Percentiles rank a stretch among this genome's conserved stretches.
Evolutionary conservation across 2,888 invertebrate species (phyloP).

Genomic region (Drosophila picticornis): DNA sequence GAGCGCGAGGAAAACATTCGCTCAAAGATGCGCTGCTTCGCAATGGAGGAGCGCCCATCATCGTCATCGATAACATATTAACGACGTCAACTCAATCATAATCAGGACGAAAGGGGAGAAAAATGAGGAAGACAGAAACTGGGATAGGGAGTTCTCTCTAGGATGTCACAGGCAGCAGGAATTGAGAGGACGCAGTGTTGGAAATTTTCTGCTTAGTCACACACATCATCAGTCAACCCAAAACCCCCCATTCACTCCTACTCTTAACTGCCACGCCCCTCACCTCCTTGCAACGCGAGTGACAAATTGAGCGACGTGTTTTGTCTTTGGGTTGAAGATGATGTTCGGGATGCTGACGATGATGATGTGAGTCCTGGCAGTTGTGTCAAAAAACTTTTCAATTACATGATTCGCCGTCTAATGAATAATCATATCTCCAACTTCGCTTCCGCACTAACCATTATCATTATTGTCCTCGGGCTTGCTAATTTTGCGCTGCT

Average conservation of each 20-base stretch:
- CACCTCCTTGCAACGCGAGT: slow-evolving; percentile 52
- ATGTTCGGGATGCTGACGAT: slow-evolving; percentile 12
- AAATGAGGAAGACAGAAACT: not conserved
- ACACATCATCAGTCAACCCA: slow-evolving; percentile 57
- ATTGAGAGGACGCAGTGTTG: slow-evolving; percentile 36
- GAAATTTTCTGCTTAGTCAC: slow-evolving; percentile 67
- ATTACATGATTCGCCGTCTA: slow-evolving; percentile 60
- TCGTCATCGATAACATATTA: slow-evolving; percentile 73
- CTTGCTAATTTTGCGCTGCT: slow-evolving; percentile 16
- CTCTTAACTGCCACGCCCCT: slow-evolving; percentile 50
- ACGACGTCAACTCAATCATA: slow-evolving; percentile 82
- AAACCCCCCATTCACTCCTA: slow-evolving; percentile 5
- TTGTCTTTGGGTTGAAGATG: slow-evolving; percentile 38
- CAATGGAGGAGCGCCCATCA: slow-evolving; percentile 7
- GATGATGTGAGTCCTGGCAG: slow-evolving; percentile 29
- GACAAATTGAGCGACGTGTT: slow-evolving; percentile 76
- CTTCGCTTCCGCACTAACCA: slow-evolving; percentile 11
- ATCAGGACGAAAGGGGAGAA: slow-evolving; percentile 38
- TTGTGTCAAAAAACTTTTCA: slow-evolving; percentile 63
- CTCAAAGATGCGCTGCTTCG: not conserved
- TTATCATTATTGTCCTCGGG: slow-evolving; percentile 23
- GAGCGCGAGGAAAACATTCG: slow-evolving; percentile 24
- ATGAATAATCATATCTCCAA: slow-evolving; percentile 58
- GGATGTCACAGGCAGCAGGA: slow-evolving; percentile 20
- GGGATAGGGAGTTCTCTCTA: slow-evolving; percentile 22